Base-by-base conservation (phyloP, 2,113 vertebrate genomes). In the Cepphus grylle region DNA sequence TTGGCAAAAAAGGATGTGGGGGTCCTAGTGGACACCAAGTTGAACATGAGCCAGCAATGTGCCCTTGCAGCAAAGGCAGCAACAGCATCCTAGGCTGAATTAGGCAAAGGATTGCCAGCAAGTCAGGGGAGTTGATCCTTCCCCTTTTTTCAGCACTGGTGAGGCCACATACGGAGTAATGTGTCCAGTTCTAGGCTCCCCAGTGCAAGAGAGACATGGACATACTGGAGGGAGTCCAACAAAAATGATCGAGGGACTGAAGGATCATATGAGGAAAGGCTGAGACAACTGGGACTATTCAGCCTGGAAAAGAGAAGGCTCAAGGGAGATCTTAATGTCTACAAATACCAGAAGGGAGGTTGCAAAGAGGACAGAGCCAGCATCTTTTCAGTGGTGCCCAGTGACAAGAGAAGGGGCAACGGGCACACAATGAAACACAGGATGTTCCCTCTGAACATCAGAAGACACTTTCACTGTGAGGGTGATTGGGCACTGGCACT, bases 11-110 rank as follows among this genome's bases (percentile, higher is more conserved):
- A 61, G 6, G 8, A 6, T 4, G 15, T 47, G 29, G 7, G 5
- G 4, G 4, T 72, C 26, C 52, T 67, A 11, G 9, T 25, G 36
- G 36, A 45, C 55, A 36, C 6, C 15, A 47, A 66, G 12, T 4
- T 0, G 0, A 74, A 56, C 12, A 11, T 11, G 4, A 80, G 5
- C 8, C 25, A 53, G 2, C 5, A 53, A 22, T 12, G 12, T 9
- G 6, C 29, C 36, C 32, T 34, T 45, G 21, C 21, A 42, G 15
- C 34, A 72, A 78, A 27, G 22, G 62, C 66, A 5, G 6, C 2
- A 4, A 73, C 4, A 4, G 2, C 45, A 11, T 32, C 25, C 11
- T 67, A 5, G 27, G 8, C 23, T 72, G 42, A 6, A 63, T 43
- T 59, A 65, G 61, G 43, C 16, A 26, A 69, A 79, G 19, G 8